These are phyloP conservation scores for Pangasius krempfi DNA, from an alignment of 2,797 vertebrate species.

Conservation along the genomic window DNA sequence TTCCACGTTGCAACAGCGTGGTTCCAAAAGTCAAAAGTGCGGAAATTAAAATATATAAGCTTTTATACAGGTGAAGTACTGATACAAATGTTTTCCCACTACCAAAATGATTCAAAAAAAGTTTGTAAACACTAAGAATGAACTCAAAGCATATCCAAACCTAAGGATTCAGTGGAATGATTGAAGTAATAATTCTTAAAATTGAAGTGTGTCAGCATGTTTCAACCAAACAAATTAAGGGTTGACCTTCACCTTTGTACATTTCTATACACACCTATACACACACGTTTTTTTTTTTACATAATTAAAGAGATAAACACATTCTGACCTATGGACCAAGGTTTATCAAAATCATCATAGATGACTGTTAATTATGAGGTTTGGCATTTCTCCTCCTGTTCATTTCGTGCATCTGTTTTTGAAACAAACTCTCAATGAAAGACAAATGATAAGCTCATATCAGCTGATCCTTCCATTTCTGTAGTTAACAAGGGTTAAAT, in stretches of 20 bases:
- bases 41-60: neutral
- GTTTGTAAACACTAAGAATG: neutral
- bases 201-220: constrained; percentile 37
- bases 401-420: neutral
- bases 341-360: constrained; percentile 19
- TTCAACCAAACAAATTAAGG: constrained; percentile 20
- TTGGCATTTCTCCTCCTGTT: neutral
- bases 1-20: constrained; percentile 64
- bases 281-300: constrained; percentile 15
- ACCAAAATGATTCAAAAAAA: neutral
- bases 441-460: neutral
- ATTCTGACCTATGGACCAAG: constrained; percentile 21
- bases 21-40: constrained; percentile 53
- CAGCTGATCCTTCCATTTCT: neutral
- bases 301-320: constrained; percentile 18
- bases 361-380: neutral
- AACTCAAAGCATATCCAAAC: neutral
- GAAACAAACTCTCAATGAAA: neutral
- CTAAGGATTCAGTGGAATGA: neutral
- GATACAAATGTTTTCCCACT: neutral
- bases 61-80: neutral
- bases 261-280: neutral
- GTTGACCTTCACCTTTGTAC: constrained; percentile 34
- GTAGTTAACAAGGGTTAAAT: neutral
- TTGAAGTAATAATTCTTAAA: neutral